Percentiles rank a stretch among this genome's conserved stretches.
These are phyloP conservation scores for Chauna torquata DNA, from an alignment of 2,113 vertebrate species.

Conservation along the genomic window DNA sequence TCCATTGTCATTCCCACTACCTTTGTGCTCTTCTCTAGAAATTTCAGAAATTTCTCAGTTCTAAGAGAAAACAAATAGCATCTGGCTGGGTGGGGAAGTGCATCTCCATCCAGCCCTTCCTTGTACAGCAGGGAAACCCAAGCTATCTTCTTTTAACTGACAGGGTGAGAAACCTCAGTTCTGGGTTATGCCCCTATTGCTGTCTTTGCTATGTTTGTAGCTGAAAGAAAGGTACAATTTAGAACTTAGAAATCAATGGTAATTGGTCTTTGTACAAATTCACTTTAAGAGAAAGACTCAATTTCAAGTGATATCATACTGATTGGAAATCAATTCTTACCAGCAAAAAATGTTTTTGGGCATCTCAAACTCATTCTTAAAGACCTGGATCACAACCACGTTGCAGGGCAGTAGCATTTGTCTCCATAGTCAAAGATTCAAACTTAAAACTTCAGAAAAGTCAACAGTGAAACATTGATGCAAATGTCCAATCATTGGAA, in stretches of 20 bases:
- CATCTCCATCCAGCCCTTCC: background rate
- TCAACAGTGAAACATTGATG: background rate
- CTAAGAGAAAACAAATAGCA: background rate
- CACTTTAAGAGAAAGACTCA: conserved; percentile 43
- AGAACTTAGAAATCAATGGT: conserved; percentile 5
- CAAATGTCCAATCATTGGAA: background rate
- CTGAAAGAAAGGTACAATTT: background rate
- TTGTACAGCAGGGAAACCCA: accelerated
- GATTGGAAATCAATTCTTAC: conserved; percentile 60
- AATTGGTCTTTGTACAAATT: conserved; percentile 60
- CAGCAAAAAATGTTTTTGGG: conserved; percentile 17
- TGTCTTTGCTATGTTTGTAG: background rate
- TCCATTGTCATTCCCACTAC: background rate
- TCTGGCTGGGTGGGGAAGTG: background rate
- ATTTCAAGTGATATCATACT: conserved; percentile 28
- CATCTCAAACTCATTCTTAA: conserved; percentile 13
- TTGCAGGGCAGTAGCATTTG: background rate
- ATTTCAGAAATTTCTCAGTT: background rate
- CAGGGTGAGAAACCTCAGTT: background rate
- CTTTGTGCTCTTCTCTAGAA: background rate
- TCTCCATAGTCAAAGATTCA: background rate
- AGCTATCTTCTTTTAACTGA: background rate
- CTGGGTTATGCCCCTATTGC: background rate
- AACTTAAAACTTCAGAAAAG: background rate
- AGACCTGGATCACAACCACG: background rate